These are phyloP conservation scores for Eurystomus glaucurus DNA, from an alignment of 2,797 vertebrate species.

Conservation along the genomic window DNA sequence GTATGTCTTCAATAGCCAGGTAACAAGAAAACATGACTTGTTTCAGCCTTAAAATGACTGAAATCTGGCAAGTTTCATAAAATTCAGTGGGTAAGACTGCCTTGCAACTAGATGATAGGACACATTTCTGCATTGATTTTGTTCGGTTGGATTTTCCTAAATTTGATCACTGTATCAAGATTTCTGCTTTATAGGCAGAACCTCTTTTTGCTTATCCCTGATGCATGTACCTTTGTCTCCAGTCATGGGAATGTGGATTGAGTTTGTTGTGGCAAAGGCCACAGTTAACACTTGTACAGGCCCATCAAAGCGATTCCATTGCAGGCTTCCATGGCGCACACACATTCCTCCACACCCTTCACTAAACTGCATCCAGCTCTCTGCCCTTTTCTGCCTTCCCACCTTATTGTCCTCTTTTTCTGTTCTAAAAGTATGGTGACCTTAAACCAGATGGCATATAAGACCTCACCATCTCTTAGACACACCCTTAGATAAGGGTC, in stretches of 20 bases:
- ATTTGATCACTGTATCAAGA: not conserved
- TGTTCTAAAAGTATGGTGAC: not conserved
- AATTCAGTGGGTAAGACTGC: not conserved
- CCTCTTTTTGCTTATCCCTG: not conserved
- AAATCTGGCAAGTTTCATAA: not conserved
- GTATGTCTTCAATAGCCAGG: not conserved
- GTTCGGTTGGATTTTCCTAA: not conserved
- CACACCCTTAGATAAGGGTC: not conserved
- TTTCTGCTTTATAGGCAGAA: not conserved
- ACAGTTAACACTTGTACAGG: not conserved
- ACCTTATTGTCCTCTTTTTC: not conserved
- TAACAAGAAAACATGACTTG: not conserved
- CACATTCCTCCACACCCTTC: not conserved
- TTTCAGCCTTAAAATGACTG: not conserved
- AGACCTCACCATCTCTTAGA: not conserved
- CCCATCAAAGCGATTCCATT: not conserved
- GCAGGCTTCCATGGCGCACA: accelerated
- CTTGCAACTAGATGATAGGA: not conserved
- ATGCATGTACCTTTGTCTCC: accelerated
- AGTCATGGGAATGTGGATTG: not conserved
- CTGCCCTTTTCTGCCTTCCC: not conserved
- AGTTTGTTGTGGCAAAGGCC: not conserved
- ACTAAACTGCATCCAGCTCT: not conserved
- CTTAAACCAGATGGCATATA: not conserved
- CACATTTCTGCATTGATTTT: not conserved